A percentile compares a stretch with the other conserved stretches of the same genome.
Conservation (phyloP, 2,797 vertebrate genomes). For the Clarias pachynema region DNA sequence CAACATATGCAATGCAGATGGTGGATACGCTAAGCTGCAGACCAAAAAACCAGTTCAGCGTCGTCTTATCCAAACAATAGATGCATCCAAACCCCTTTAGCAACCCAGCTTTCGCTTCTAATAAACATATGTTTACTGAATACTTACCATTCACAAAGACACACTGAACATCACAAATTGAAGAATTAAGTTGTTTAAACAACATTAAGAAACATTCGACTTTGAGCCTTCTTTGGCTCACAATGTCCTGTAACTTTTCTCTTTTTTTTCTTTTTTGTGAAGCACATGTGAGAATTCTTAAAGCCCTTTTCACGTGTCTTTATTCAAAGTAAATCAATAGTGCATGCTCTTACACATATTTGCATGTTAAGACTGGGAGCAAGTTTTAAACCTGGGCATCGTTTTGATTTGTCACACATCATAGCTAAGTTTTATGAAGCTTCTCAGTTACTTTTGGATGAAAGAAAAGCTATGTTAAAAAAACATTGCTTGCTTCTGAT, state of each 20-base stretch:
- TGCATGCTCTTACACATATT: background rate
- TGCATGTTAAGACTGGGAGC: background rate
- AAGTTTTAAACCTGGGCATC: constrained; percentile 4
- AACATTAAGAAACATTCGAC: background rate
- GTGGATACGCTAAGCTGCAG: background rate
- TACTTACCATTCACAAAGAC: background rate
- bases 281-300: background rate
- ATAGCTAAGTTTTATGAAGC: background rate
- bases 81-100: constrained; percentile 10
- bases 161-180: background rate
- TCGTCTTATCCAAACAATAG: constrained; percentile 26
- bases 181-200: background rate
- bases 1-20: constrained; percentile 33
- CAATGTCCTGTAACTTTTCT: background rate
- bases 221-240: background rate
- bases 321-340: constrained; percentile 21
- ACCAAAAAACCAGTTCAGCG: background rate
- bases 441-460: background rate
- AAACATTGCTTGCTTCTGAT: constrained; percentile 1
- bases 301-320: background rate
- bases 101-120: background rate
- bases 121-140: constrained; percentile 4
- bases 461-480: constrained; percentile 10
- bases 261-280: background rate
- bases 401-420: constrained; percentile 14